Evolutionary conservation across 2,888 invertebrate species (phyloP).

Genomic region (Drosophila gaucha): DNA sequence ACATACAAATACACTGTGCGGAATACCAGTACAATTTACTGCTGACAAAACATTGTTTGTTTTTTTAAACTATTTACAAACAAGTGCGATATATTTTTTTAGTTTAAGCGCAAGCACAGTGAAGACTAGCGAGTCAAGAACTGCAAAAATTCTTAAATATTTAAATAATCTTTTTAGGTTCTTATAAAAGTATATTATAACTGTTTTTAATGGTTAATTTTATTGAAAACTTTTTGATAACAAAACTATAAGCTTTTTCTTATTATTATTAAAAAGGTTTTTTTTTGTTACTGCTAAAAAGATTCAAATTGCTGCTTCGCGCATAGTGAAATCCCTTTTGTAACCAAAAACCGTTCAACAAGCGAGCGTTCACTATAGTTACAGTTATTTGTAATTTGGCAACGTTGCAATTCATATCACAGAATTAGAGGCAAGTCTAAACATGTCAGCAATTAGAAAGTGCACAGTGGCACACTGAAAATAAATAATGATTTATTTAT

Average conservation of each 20-base stretch:
- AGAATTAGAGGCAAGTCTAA: constrained; percentile 9
- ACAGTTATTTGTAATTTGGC: constrained; percentile 26
- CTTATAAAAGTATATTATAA: too few relatives aligned
- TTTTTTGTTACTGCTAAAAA: too few relatives aligned
- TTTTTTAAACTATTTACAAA: neutral
- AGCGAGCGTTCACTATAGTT: neutral
- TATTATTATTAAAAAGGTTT: too few relatives aligned
- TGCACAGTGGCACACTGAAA: constrained; percentile 37
- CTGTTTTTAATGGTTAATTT: too few relatives aligned
- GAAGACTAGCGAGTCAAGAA: neutral
- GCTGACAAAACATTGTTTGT: too few relatives aligned
- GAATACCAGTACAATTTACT: neutral
- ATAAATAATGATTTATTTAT: constrained; percentile 15
- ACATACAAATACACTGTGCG: neutral
- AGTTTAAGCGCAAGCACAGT: neutral
- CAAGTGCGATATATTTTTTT: neutral
- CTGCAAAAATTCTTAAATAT: neutral
- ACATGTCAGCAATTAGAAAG: constrained; percentile 33
- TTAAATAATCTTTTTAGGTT: too few relatives aligned
- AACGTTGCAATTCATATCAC: constrained; percentile 17
- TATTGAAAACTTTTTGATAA: too few relatives aligned
- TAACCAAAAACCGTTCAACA: too few relatives aligned
- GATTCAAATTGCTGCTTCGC: too few relatives aligned
- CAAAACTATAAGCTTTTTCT: too few relatives aligned
- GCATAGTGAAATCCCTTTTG: too few relatives aligned